Evolutionary conservation across 2,113 vertebrate species (phyloP).

Genomic region (Sinocyclocheilus anophthalmus): DNA sequence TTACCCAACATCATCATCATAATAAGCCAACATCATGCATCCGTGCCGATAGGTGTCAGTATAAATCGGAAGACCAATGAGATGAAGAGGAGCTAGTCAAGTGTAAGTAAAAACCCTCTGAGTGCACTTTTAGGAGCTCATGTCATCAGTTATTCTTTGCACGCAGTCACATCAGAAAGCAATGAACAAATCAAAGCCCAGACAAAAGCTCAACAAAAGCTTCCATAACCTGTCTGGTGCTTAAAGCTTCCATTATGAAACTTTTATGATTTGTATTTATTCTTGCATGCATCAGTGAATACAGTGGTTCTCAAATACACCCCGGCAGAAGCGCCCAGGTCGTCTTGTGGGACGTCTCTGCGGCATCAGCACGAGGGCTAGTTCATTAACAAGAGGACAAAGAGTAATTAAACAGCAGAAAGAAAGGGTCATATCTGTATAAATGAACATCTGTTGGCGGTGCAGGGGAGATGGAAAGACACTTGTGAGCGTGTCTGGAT

Average conservation of each 20-base stretch:
- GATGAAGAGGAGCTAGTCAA: background rate
- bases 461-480: constrained; percentile 1
- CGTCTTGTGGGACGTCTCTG: constrained; percentile 7
- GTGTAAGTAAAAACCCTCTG: background rate
- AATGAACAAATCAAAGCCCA: constrained; percentile 4
- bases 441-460: constrained; percentile 48
- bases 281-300: constrained; percentile 22
- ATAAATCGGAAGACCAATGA: background rate
- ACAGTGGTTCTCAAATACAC: background rate
- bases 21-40: background rate
- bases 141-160: constrained; percentile 2
- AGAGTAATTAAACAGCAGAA: constrained; percentile 52
- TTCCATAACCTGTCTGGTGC: background rate
- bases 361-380: background rate
- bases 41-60: background rate
- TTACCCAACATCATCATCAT: background rate
- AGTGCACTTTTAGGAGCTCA: background rate
- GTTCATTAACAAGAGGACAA: constrained; percentile 45
- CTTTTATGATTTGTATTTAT: constrained; percentile 24
- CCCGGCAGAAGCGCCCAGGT: background rate
- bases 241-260: constrained; percentile 27
- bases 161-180: background rate
- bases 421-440: constrained; percentile 42
- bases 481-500: constrained; percentile 9
- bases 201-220: background rate